Evolutionary conservation across 2,888 invertebrate species (phyloP), one percentile per base, ranked within the genome.

Genomic region (Caprella mutica): DNA sequence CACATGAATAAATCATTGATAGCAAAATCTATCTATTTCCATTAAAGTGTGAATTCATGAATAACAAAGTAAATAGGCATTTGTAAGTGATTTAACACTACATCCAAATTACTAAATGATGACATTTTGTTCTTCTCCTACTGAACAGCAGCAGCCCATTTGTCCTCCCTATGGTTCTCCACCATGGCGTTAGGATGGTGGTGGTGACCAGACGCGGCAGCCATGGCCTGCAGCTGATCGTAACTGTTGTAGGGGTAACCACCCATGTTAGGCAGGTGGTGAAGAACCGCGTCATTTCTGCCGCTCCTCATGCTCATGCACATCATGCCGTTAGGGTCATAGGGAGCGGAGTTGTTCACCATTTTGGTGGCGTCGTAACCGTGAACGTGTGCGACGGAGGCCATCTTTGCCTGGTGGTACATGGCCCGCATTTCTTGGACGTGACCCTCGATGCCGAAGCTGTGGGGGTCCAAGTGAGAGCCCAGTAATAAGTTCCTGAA

Each of bases 391-490:
- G 26, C 44, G 5, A 27, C 24, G 8, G 44, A 24, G 6, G 39
- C 48, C 59, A 59, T 54, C 55, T 63, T 63, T 27, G 62, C 30
- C 24, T 55, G 58, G 44, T 61, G 58, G 54, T 62, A 62, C 63
- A 63, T 63, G 40, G 59, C 63, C 12, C 58, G 33, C 62, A 62
- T 62, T 42, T 62, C 62, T 21, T 51, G 57, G 46, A 63, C 52
- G 55, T 50, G 57, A 51, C 55, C 59, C 3, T 48, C 53, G 57
- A 59, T 59, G 26, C 52, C 57, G 3, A 17, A 27, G 1, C 19
- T 12, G 24, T 44, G 44, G 17, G 44, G 44, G 19, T 63, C 59
- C 23, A 46, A 54, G 57, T 63, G 63, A 4, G 53, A 42, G 5
- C 56, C 59, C 35, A 63, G 40, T 17, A 58, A 54, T 14, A 57